Conservation (phyloP, 2,797 vertebrate species). For the Microctenopoma lineatum region DNA sequence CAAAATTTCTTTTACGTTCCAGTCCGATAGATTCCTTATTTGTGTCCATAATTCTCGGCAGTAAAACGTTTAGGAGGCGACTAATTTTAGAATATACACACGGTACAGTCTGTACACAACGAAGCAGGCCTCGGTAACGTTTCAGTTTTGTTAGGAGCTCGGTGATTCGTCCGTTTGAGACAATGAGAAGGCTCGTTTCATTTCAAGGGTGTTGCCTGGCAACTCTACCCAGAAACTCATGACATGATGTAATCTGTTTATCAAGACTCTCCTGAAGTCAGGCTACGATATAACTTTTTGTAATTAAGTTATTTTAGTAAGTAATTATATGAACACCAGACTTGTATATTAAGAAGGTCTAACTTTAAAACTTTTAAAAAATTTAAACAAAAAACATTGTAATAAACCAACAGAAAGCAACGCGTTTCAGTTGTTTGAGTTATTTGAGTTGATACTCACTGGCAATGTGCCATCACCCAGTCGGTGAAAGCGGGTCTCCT, state of each 20-base stretch:
- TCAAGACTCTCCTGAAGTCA: neutral
- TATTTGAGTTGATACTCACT: constrained; percentile 80
- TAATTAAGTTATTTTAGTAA: neutral
- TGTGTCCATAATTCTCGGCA: constrained; percentile 74
- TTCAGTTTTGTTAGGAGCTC: constrained; percentile 23
- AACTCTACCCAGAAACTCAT: constrained; percentile 38
- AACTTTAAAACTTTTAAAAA: too few species aligned
- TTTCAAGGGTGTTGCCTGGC: constrained; percentile 66
- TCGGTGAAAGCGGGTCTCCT: constrained; percentile 91
- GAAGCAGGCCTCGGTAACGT: constrained; percentile 5
- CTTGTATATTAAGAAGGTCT: neutral
- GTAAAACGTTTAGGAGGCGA: constrained; percentile 19
- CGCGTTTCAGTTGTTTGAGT: neutral
- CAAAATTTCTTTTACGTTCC: constrained; percentile 71
- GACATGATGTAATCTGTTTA: constrained; percentile 73
- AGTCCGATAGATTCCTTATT: constrained; percentile 54
- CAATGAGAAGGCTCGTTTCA: constrained; percentile 31
- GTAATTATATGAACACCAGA: neutral
- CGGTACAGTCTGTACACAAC: neutral
- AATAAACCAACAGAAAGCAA: neutral
- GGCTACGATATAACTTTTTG: too few species aligned
- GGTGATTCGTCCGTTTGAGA: constrained; percentile 67
- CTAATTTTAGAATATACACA: constrained; percentile 25
- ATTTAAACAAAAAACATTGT: too few species aligned
- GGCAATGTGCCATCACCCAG: constrained; percentile 87